Conservation (phyloP, 2,888 invertebrate genomes). For the Drosophila colorata region DNA sequence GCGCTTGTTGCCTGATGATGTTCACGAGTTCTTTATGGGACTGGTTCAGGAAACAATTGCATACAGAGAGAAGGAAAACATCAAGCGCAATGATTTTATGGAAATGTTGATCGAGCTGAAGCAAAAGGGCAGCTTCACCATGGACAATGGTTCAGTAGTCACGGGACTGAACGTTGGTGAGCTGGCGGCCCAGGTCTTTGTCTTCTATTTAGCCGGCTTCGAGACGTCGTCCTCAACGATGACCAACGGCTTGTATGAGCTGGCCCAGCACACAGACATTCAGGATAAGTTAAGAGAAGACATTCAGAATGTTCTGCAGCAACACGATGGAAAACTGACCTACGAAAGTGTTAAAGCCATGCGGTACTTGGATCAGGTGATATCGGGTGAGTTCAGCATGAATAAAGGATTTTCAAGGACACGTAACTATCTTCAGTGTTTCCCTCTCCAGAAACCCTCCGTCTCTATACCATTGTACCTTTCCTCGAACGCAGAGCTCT, state of each 20-base stretch:
- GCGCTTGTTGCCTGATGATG: conserved; percentile 63
- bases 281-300: conserved; percentile 85
- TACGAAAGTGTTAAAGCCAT: conserved; percentile 84
- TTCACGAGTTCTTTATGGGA: conserved; percentile 79
- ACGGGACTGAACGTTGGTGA: conserved; percentile 81
- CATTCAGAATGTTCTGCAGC: conserved; percentile 82
- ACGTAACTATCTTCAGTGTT: neutral
- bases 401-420: neutral
- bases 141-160: conserved; percentile 72
- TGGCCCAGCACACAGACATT: conserved; percentile 85
- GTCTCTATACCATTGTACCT: conserved; percentile 86
- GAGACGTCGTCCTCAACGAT: conserved; percentile 86
- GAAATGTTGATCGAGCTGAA: conserved; percentile 85
- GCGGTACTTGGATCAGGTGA: conserved; percentile 85
- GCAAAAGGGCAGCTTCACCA: conserved; percentile 61
- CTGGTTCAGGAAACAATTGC: conserved; percentile 84
- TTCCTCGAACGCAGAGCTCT: conserved; percentile 86
- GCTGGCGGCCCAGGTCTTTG: conserved; percentile 86
- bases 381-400: conserved; percentile 82
- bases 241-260: conserved; percentile 85
- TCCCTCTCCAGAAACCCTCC: conserved; percentile 86
- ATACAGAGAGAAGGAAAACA: conserved; percentile 80
- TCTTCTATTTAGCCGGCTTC: conserved; percentile 87
- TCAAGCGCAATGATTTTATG: conserved; percentile 86
- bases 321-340: conserved; percentile 83